Base-by-base conservation (phyloP, 2,888 invertebrate species). In the Ichneumoninae sp. region DNA sequence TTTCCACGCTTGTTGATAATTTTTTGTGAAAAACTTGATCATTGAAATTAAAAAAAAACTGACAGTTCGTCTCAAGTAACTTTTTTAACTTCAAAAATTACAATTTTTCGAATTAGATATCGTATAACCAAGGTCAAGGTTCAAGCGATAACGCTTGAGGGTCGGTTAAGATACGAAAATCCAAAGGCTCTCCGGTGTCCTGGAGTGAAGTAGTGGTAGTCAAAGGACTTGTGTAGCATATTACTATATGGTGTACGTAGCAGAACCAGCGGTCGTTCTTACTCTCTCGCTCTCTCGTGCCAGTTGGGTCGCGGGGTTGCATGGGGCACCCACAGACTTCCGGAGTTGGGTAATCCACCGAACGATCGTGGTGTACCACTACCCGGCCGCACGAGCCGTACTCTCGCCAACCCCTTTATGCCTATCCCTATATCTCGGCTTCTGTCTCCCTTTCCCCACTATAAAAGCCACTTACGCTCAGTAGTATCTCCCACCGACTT, bases 291-390 rank as follows among this genome's bases (percentile, higher is more conserved):
- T 50, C 79, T 80, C 54, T 80, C 52, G n/a, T 5, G 22, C 22
- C 66, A 69, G 66, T 73, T 40, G 66, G 50, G 40, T 78, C 60
- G 57, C 3, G 70, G 70, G n/a, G 54, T 70, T 79, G 77, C 50
- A 80, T 44, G 40, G 71, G 44, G 54, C 52, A 74, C 78, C 85
- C 63, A 47, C 71, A 68, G 81, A 85, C 79, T 82, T 78, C 73
- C 83, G 81, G 84, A 83, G 73, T 80, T 85, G 79, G 74, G 73
- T 87, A 88, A 88, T 87, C 86, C 87, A 81, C 75, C 83, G 84
- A 88, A 88, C 85, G 86, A 85, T 84, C 84, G 77, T 71, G 87
- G 87, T 81, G 69, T 71, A 87, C 87, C 87, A 73, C 88, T 79
- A 70, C 82, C 71, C 83, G 65, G 68, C 82, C 77, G 68, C 81